A percentile compares a stretch with the other conserved stretches of the same genome.
Evolutionary conservation across 2,797 vertebrate species (phyloP).

Genomic region (Sparus aurata): DNA sequence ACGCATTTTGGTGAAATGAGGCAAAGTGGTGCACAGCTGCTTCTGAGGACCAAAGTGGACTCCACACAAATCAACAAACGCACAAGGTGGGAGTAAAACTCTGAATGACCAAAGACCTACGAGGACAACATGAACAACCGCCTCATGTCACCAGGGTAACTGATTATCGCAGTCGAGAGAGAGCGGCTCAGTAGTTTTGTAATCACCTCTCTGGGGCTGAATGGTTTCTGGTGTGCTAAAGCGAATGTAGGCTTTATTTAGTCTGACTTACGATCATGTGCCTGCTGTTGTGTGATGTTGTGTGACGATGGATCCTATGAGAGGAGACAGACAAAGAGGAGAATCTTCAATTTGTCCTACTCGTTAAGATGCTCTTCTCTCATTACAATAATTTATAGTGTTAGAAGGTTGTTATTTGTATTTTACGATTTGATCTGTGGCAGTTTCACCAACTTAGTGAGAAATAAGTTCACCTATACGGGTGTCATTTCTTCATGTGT

Average conservation of each 20-base stretch:
- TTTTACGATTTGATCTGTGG: neutral
- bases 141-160: constrained; percentile 59
- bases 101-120: constrained; percentile 40
- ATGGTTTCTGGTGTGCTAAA: constrained; percentile 34
- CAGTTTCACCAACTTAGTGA: too few species aligned
- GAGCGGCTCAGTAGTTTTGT: constrained; percentile 41
- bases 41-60: constrained; percentile 3
- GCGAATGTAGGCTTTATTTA: constrained; percentile 38
- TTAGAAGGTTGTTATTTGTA: too few species aligned
- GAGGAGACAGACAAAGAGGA: constrained; percentile 57
- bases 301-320: constrained; percentile 63
- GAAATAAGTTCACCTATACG: neutral
- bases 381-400: too few species aligned
- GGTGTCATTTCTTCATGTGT: neutral
- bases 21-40: neutral
- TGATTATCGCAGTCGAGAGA: constrained; percentile 32
- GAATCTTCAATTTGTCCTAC: constrained; percentile 46
- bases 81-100: constrained; percentile 18
- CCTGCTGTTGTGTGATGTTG: constrained; percentile 68
- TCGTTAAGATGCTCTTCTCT: neutral
- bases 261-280: constrained; percentile 68
- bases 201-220: constrained; percentile 48
- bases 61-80: constrained; percentile 16
- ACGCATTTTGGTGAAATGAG: constrained; percentile 65
- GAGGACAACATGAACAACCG: constrained; percentile 27